Evolutionary conservation across 2,113 vertebrate genomes (phyloP).

Genomic region (Chaetops frenatus): DNA sequence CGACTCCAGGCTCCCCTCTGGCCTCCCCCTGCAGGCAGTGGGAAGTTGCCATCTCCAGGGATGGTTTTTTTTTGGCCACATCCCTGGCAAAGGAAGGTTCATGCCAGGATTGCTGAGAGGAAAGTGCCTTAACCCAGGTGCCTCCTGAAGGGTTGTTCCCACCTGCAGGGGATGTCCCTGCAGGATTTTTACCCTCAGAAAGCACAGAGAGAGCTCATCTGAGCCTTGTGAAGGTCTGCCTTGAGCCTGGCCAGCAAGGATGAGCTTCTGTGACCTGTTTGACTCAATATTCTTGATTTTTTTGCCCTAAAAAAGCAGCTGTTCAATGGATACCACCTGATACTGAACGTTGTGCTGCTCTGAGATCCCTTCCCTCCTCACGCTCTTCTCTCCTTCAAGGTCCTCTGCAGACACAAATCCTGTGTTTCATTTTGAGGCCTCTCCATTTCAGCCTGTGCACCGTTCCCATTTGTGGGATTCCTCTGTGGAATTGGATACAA

Average conservation of each 20-base stretch:
- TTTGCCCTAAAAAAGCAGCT: background rate
- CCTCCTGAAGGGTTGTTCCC: background rate
- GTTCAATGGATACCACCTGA: fast-evolving
- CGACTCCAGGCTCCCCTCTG: fast-evolving
- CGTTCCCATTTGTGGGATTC: background rate
- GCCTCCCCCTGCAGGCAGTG: background rate
- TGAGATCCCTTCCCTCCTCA: background rate
- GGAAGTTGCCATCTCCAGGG: background rate
- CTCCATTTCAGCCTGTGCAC: background rate
- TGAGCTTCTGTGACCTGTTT: background rate
- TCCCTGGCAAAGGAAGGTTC: background rate
- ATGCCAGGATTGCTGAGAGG: fast-evolving
- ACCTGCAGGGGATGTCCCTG: background rate
- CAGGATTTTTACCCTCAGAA: background rate
- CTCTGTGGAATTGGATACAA: background rate
- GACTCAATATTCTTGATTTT: background rate
- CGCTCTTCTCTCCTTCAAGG: background rate
- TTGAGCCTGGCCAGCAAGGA: background rate
- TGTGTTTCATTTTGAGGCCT: background rate
- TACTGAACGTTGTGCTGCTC: fast-evolving
- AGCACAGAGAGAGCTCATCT: background rate
- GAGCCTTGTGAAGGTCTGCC: background rate
- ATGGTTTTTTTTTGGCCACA: background rate
- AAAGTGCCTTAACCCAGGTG: background rate
- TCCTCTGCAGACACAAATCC: background rate